Percentiles rank a stretch among this genome's conserved stretches.
Evolutionary conservation across 2,797 vertebrate species (phyloP).

Genomic region (Rhinichthys osculus): DNA sequence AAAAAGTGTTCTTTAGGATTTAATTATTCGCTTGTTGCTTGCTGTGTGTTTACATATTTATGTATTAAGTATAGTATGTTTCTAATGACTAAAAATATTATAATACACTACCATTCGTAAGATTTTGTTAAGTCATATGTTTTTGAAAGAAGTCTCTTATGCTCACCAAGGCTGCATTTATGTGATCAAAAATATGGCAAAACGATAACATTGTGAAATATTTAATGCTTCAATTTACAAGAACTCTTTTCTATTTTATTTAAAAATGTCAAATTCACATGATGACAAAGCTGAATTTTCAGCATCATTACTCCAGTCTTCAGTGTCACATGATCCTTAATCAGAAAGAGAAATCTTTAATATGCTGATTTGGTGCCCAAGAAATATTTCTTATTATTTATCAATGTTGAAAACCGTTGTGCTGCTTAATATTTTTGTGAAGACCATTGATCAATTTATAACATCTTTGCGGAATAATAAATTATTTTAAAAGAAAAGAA

Average conservation of each 20-base stretch:
- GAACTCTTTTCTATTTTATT: background rate
- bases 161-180: too few species aligned
- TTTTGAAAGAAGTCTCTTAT: background rate
- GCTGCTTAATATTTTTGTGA: background rate
- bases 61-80: background rate
- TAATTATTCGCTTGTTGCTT: too few species aligned
- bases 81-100: background rate
- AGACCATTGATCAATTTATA: background rate
- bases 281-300: background rate
- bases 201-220: background rate
- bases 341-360: background rate
- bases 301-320: background rate
- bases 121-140: background rate
- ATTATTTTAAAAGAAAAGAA: background rate
- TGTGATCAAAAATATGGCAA: background rate
- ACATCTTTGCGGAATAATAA: background rate
- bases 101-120: background rate
- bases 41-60: background rate
- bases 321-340: background rate
- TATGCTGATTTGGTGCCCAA: too few species aligned
- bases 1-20: background rate
- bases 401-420: background rate
- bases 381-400: background rate
- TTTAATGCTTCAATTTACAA: background rate
- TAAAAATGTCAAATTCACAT: background rate